Evolutionary conservation across 2,888 invertebrate genomes (phyloP), one percentile per base, ranked within the genome.

Genomic region (Papilio gigon): DNA sequence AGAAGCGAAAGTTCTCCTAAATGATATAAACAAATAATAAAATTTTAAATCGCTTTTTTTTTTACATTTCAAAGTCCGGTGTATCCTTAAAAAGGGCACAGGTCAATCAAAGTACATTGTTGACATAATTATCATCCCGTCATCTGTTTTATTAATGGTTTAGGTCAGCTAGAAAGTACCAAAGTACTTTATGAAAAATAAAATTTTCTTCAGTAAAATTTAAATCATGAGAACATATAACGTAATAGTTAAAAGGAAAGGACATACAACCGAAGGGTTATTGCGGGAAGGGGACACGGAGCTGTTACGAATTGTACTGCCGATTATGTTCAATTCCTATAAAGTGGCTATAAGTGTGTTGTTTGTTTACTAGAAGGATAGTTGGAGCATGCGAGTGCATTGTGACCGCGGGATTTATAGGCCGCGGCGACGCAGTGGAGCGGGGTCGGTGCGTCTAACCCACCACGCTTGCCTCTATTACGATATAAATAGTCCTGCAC

Each of bases 381-480:
- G 72, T 70, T 59, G 71, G 71, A 72, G 67, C 77, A 77, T 75
- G 78, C 72, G 77, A 76, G 76, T 75, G 73, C 71, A 67, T 72
- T 71, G 76, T 76, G 78, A 76, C 71, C 75, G 72, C 76, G 81
- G 82, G 80, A 83, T 79, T 80, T 76, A 77, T 70, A 71, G 73
- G 71, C 68, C 68, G 70, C 77, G 76, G 78, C 76, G 74, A 75
- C 73, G 81, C 80, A 86, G 84, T 81, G 82, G 77, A 73, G 79
- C 83, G 84, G 80, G 87, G 87, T 85, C 87, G 85, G 81, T 77
- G 71, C 73, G 72, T 74, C 75, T 76, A 75, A 75, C 75, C 74
- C 72, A 75, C 73, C 61, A 71, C 65, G 60, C 68, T 69, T 59
- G 67, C 67, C 63, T 74, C 82, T 87, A 86, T 86, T 85, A 37